Conservation (phyloP, 1,140 invertebrate genomes). For the Zaprionus camerounensis region DNA sequence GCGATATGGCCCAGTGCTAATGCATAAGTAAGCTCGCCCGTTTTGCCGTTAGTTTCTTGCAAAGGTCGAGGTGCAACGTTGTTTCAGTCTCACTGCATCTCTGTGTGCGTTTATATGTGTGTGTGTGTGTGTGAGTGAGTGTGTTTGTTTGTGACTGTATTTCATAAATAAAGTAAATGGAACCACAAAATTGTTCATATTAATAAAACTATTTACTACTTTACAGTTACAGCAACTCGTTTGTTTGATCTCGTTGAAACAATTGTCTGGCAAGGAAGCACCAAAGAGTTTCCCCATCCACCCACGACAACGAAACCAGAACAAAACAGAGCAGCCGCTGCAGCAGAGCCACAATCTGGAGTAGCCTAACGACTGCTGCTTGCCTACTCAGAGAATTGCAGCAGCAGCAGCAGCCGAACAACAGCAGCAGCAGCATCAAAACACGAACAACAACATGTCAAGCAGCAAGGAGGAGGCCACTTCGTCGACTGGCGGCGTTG, state of each 20-base stretch:
- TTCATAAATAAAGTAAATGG: not conserved
- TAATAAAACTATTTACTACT: slow-evolving; percentile 11
- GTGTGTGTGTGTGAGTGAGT: slow-evolving; percentile 19
- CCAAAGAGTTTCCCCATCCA: slow-evolving; percentile 75
- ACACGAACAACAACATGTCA: slow-evolving; percentile 61
- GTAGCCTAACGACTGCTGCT: slow-evolving; percentile 57
- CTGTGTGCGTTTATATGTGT: slow-evolving; percentile 13
- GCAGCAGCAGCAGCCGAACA: slow-evolving; percentile 27
- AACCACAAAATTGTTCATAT: not conserved
- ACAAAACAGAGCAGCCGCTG: slow-evolving; percentile 23
- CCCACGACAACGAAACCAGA: slow-evolving; percentile 36
- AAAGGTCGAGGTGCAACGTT: slow-evolving; percentile 29
- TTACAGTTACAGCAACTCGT: slow-evolving; percentile 53
- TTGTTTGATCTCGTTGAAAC: slow-evolving; percentile 57
- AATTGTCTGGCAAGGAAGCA: slow-evolving; percentile 69
- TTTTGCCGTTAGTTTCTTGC: not conserved
- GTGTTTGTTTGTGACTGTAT: not conserved
- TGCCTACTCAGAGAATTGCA: slow-evolving; percentile 65
- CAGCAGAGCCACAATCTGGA: slow-evolving; percentile 57
- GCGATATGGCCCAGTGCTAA: slow-evolving; percentile 25
- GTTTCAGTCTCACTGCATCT: slow-evolving; percentile 1
- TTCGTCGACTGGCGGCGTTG: slow-evolving; percentile 26
- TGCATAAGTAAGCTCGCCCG: slow-evolving; percentile 33
- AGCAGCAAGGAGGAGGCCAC: slow-evolving; percentile 75
- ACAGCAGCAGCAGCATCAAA: slow-evolving; percentile 34